Evolutionary conservation across 1,140 invertebrate genomes (phyloP), one percentile per base, ranked within the genome.

Genomic region (Sitobion miscanthi): DNA sequence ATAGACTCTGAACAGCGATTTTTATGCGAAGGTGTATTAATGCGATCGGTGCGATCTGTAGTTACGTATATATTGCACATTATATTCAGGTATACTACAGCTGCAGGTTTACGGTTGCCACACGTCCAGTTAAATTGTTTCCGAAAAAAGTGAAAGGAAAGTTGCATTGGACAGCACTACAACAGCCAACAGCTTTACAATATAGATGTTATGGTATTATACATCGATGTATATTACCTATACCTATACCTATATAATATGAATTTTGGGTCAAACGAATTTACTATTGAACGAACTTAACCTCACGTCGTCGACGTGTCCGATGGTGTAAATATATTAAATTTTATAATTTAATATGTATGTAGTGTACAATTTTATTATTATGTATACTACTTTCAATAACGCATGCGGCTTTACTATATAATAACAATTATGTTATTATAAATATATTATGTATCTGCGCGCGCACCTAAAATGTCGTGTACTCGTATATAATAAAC

Each of bases 61-160:
- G 23, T 21, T 54, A 54, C 17, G 5, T 62, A 42, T 42, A 69
- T 14, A 62, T 30, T 9, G 25, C 9, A 69, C 62, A 69, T 23
- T 54, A 0, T 62, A 62, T 17, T 17, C 14, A n/a, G 4, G 30
- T 35, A 77, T 77, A 77, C 11, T n/a, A 69, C 4, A n/a, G 25
- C 11, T n/a, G 17, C n/a, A 21, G 52, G 11, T n/a, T 6, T n/a
- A n/a, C 30, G 30, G 9, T 77, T 77, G 62, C 62, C 62, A 77
- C 62, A 77, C 62, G 62, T 77, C 62, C 30, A 77, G 30, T 77
- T 77, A n/a, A 77, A 77, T 77, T 77, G 62, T 77, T 77, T 77
- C 62, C 62, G 62, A 77, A 77, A 77, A 69, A 77, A 77, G 62
- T 77, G 62, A 77, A 77, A 77, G 62, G 62, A 77, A 77, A 77